Base-by-base conservation (phyloP, 2,888 invertebrate species). In the Pyralis farinalis region DNA sequence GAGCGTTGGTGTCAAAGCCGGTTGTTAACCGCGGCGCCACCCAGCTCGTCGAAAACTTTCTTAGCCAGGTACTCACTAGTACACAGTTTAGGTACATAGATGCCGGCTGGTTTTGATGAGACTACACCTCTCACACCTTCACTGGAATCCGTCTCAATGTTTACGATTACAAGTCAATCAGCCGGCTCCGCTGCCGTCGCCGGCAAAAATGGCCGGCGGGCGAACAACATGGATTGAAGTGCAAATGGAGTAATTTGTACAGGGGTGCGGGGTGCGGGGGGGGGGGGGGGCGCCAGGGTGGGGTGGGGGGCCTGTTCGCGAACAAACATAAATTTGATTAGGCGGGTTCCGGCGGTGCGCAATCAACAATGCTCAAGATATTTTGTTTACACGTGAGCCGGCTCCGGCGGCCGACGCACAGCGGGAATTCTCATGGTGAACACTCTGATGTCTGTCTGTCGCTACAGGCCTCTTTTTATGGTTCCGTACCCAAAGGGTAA, bases 261-360 rank as follows among this genome's bases (percentile, higher is more conserved):
- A 56, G 53, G 56, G 47, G 51, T 53, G 46, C 40, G 55, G 51
- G 28, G 44, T 34, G 36, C 40, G 42, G 46, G 47, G 43, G 44
- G 4, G 35, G 34, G 42, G 38, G 38, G 20, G 12, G 7, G 6
- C 22, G 47, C 44, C 46, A n/a, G 53, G 50, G 21, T 5, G 21
- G 21, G 47, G 40, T 48, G 53, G 53, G 58, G 60, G 55, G 43
- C 63, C 63, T 69, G 16, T 16, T 67, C 66, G 73, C 77, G 77
- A 79, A 74, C 84, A 84, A 84, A 84, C 83, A 85, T 80, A 84
- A 85, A 86, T 80, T 77, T 74, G 80, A 82, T 82, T 81, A 76
- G 74, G 74, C 82, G 82, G 78, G 84, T 84, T 84, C 69, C 67
- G 63, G 57, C 60, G 55, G 45, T 40, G 44, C 49, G 73, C 78